A percentile compares a stretch with the other conserved stretches of the same genome.
These are phyloP conservation scores for Glareola pratincola DNA, from an alignment of 2,113 vertebrate species.

Conservation along the genomic window DNA sequence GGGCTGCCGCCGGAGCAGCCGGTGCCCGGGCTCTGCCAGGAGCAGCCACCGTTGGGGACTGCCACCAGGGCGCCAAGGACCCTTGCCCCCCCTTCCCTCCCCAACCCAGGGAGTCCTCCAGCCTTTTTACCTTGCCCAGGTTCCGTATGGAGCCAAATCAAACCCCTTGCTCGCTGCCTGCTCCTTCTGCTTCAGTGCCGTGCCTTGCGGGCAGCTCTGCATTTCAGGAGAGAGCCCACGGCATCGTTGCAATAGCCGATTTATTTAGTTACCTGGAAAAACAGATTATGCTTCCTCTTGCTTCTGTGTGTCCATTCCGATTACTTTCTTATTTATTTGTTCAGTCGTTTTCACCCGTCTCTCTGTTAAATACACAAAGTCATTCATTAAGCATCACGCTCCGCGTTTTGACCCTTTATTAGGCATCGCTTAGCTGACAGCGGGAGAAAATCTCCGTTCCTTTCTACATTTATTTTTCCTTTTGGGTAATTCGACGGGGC, in stretches of 20 bases:
- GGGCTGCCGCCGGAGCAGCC: neutral
- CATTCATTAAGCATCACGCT: neutral
- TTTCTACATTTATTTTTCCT: neutral
- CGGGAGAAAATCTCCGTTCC: neutral
- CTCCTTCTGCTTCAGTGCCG: fast-evolving
- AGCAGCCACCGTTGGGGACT: no score
- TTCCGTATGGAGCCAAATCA: fast-evolving
- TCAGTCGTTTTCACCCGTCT: neutral
- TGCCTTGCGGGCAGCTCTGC: fast-evolving
- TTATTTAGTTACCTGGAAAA: neutral
- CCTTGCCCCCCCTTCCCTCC: neutral
- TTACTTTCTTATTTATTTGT: neutral
- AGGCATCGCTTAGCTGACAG: neutral
- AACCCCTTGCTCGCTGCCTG: no score
- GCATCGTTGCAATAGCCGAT: fast-evolving
- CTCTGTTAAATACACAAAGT: neutral
- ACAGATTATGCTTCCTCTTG: neutral
- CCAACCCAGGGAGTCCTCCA: neutral
- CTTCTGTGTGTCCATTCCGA: neutral
- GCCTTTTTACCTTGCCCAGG: neutral
- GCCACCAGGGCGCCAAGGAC: fast-evolving
- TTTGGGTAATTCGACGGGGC: neutral
- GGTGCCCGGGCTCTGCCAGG: neutral
- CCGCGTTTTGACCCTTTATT: neutral
- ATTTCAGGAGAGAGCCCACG: neutral